Conservation (phyloP, 2,113 vertebrate genomes). For the Mastomys natalensis region DNA sequence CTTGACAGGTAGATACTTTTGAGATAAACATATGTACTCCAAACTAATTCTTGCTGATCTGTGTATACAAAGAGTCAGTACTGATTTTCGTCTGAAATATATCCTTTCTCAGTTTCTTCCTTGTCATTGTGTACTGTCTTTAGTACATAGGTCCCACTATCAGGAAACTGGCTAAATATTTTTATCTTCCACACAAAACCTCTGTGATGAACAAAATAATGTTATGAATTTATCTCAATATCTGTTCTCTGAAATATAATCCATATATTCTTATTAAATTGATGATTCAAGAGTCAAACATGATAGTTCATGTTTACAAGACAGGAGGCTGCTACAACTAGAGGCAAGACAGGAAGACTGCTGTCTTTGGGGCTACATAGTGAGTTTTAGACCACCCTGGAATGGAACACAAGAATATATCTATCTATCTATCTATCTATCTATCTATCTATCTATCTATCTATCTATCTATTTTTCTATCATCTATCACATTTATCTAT, state of each 20-base stretch:
- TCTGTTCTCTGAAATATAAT: not conserved
- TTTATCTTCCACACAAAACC: not conserved
- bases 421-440: not conserved
- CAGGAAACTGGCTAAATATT: not conserved
- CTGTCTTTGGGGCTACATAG: not conserved
- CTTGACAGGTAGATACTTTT: not conserved
- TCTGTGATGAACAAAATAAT: not conserved
- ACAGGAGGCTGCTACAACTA: too few species aligned
- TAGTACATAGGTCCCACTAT: not conserved
- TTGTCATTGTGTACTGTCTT: accelerated
- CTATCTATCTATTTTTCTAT: not conserved
- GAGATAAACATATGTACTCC: not conserved
- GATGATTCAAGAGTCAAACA: not conserved
- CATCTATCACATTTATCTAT: not conserved
- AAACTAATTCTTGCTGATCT: not conserved
- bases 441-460: not conserved
- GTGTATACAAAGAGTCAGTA: not conserved
- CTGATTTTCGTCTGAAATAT: not conserved
- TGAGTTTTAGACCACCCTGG: not conserved
- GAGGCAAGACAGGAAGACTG: not conserved
- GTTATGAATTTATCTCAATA: not conserved
- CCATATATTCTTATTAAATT: not conserved
- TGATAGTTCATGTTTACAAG: not conserved
- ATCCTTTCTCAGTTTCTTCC: not conserved
- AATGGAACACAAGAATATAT: not conserved